phyloP scores from a whole-genome alignment of 2,113 vertebrate species.

The Mobula birostris region DNA sequence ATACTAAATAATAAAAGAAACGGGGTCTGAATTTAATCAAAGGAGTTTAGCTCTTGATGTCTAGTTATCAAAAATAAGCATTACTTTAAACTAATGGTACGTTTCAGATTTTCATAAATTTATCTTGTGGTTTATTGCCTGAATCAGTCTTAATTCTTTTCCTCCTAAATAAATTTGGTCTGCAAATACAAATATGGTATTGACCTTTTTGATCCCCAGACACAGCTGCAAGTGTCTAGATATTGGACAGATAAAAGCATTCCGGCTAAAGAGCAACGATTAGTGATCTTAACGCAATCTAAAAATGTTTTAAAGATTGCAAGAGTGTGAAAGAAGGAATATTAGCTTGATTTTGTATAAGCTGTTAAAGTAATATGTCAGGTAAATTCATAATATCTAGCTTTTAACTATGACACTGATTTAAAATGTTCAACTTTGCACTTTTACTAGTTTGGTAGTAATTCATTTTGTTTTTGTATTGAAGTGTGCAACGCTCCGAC shows the following conservation, averaged over 20 bases:
- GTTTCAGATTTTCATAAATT: neutral
- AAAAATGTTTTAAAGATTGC: too few species aligned
- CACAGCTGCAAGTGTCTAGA: too few species aligned
- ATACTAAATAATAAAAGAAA: neutral
- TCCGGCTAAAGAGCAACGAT: too few species aligned
- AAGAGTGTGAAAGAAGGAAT: too few species aligned
- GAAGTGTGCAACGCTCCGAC: conserved; percentile 77
- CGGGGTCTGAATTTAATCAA: neutral
- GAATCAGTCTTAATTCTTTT: neutral
- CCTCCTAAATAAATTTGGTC: neutral
- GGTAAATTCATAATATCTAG: neutral
- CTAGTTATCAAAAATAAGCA: neutral
- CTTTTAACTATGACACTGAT: neutral
- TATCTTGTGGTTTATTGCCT: neutral
- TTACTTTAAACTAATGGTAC: neutral
- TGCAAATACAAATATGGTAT: too few species aligned
- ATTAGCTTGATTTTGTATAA: neutral
- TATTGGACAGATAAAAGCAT: too few species aligned
- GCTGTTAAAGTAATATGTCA: neutral
- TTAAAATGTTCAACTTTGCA: neutral
- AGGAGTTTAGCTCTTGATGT: neutral
- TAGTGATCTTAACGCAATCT: too few species aligned
- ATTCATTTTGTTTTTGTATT: conserved; percentile 39
- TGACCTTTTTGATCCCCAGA: too few species aligned
- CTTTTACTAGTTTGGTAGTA: neutral